phyloP scores from a whole-genome alignment of 2,797 vertebrate genomes.

The Podargus strigoides region DNA sequence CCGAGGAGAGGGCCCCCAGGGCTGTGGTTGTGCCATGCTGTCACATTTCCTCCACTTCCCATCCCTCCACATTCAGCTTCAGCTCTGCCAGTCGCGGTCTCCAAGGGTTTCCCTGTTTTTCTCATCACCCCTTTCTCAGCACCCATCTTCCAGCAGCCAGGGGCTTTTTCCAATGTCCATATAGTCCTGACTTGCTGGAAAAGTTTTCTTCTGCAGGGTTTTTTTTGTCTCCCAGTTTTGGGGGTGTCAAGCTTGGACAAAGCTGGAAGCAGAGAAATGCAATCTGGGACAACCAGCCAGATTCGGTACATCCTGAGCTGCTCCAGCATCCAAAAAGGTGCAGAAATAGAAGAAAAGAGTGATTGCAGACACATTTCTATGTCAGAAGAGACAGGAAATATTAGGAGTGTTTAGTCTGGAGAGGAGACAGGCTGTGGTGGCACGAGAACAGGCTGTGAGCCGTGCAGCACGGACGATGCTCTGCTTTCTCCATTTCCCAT shows the following conservation, averaged over 20 bases:
- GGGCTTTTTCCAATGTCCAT: neutral
- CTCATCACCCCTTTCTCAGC: neutral
- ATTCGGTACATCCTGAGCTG: neutral
- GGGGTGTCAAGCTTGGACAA: neutral
- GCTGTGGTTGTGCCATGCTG: rapidly evolving
- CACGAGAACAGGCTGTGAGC: neutral
- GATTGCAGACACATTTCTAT: constrained; percentile 7
- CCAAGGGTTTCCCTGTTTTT: neutral
- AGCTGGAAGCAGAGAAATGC: neutral
- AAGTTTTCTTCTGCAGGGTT: neutral
- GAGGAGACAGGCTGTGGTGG: neutral
- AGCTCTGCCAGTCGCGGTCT: rapidly evolving
- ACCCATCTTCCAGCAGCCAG: neutral
- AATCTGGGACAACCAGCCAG: neutral
- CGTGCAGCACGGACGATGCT: neutral
- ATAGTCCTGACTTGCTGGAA: neutral
- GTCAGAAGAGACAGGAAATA: constrained; percentile 36
- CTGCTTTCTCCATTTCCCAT: constrained; percentile 6
- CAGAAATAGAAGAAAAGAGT: neutral
- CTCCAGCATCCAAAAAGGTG: neutral
- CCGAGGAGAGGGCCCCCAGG: neutral
- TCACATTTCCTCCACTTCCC: neutral
- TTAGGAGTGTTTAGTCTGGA: constrained; percentile 55
- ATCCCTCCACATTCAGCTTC: neutral
- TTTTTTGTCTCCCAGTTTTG: neutral